Evolutionary conservation across 2,888 invertebrate species (phyloP).

Genomic region (Crocallis elinguaria): DNA sequence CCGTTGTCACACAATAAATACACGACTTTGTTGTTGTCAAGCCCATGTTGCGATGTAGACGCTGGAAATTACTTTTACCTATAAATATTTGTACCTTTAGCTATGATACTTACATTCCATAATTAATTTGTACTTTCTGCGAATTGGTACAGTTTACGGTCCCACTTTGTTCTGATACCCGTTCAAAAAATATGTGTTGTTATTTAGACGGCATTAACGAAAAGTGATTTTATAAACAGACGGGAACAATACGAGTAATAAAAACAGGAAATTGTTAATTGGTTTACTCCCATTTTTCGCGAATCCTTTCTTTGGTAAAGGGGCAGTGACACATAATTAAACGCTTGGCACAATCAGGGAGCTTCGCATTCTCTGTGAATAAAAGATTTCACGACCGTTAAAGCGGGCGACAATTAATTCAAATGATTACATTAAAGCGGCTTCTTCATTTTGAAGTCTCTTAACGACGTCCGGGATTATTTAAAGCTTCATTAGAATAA

Average conservation of each 20-base stretch:
- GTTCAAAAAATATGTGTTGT: too few species aligned
- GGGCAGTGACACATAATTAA: constrained; percentile 6
- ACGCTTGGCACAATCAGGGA: constrained; percentile 11
- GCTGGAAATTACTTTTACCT: not conserved
- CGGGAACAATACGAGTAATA: not conserved
- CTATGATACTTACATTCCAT: too few species aligned
- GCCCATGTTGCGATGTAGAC: constrained; percentile 15
- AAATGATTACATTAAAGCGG: constrained; percentile 3
- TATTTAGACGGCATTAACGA: not conserved
- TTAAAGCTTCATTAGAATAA: constrained; percentile 11
- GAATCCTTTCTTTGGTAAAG: not conserved
- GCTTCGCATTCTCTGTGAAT: not conserved
- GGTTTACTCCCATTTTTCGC: not conserved
- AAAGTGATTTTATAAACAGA: not conserved
- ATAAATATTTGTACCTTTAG: too few species aligned
- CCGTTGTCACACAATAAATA: constrained; percentile 16
- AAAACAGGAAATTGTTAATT: not conserved
- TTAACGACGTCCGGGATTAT: constrained; percentile 7
- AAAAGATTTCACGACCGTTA: constrained; percentile 11
- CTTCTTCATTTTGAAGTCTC: constrained; percentile 4
- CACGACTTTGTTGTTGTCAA: constrained; percentile 11
- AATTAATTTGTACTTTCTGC: too few species aligned
- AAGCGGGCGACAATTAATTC: constrained; percentile 18
- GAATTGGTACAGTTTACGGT: too few species aligned
- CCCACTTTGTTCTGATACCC: too few species aligned